These are phyloP conservation scores for Trachymyrmex septentrionalis DNA, from an alignment of 1,140 invertebrate species.

Conservation along the genomic window DNA sequence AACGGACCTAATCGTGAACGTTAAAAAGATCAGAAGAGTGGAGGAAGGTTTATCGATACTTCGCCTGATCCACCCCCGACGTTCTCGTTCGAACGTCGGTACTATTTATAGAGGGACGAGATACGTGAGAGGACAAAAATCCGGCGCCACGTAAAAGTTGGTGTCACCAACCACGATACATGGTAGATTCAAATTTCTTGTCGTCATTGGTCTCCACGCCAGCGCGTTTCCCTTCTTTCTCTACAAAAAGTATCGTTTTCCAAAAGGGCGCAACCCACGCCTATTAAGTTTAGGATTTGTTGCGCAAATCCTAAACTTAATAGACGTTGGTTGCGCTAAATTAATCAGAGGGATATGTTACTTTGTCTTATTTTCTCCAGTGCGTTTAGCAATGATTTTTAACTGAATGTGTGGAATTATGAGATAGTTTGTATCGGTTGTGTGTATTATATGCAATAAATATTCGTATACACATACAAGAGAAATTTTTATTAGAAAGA, in stretches of 20 bases:
- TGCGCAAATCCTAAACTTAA: slow-evolving; percentile 21
- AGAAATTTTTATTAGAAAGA: too few relatives aligned
- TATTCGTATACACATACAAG: too few relatives aligned
- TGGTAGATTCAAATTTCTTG: slow-evolving; percentile 14
- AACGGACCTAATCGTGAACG: slow-evolving; percentile 29
- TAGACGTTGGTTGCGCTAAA: not conserved
- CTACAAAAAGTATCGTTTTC: slow-evolving; percentile 31
- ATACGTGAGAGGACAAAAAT: slow-evolving; percentile 42
- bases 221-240: not conserved
- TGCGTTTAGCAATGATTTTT: not conserved
- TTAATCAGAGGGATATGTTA: slow-evolving; percentile 1
- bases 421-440: too few relatives aligned
- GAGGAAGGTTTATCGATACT: slow-evolving; percentile 57
- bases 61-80: slow-evolving; percentile 34
- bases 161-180: not conserved
- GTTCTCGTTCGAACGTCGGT: slow-evolving; percentile 10
- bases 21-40: slow-evolving; percentile 57
- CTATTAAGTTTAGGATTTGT: not conserved
- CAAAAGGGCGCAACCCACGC: not conserved
- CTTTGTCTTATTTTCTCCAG: not conserved
- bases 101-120: slow-evolving; percentile 51
- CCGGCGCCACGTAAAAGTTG: slow-evolving; percentile 10
- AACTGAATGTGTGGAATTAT: not conserved
- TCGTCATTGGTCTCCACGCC: not conserved
- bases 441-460: too few relatives aligned